These are phyloP conservation scores for Xyrauchen texanus DNA, from an alignment of 2,113 vertebrate genomes.

Conservation along the genomic window DNA sequence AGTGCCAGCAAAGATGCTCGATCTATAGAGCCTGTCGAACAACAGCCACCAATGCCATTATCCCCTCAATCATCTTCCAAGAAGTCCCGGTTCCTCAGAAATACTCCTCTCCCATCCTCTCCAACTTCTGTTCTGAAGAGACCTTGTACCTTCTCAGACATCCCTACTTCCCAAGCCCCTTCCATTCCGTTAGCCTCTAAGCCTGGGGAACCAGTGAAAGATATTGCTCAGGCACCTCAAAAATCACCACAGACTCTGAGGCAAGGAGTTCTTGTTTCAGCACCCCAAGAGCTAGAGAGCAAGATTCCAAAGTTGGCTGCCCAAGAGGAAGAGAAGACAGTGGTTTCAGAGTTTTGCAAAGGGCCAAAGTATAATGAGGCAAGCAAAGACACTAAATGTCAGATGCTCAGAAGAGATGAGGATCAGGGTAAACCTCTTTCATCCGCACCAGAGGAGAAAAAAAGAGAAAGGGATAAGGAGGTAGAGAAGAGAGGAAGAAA, in stretches of 20 bases:
- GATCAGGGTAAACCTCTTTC: conserved; percentile 51
- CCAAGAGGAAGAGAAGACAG: not conserved
- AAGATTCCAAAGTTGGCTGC: conserved; percentile 13
- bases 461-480: conserved; percentile 44
- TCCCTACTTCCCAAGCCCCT: conserved; percentile 52
- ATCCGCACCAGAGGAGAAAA: conserved; percentile 20
- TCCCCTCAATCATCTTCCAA: conserved; percentile 69
- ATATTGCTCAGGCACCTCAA: conserved; percentile 33
- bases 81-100: conserved; percentile 73
- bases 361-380: not conserved
- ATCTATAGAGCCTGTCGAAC: conserved; percentile 49
- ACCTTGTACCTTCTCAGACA: conserved; percentile 71
- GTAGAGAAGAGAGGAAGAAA: conserved; percentile 54
- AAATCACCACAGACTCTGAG: conserved; percentile 46
- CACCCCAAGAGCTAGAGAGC: conserved; percentile 34
- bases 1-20: conserved; percentile 49
- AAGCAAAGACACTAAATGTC: conserved; percentile 41
- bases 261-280: conserved; percentile 38
- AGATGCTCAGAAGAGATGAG: conserved; percentile 54
- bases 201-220: conserved; percentile 33
- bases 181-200: conserved; percentile 38
- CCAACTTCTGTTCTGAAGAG: conserved; percentile 63
- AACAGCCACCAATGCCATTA: conserved; percentile 56
- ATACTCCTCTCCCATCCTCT: conserved; percentile 60
- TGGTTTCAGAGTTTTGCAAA: not conserved